Conservation (phyloP, 2,888 invertebrate species). For the Creontiades dilutus region DNA sequence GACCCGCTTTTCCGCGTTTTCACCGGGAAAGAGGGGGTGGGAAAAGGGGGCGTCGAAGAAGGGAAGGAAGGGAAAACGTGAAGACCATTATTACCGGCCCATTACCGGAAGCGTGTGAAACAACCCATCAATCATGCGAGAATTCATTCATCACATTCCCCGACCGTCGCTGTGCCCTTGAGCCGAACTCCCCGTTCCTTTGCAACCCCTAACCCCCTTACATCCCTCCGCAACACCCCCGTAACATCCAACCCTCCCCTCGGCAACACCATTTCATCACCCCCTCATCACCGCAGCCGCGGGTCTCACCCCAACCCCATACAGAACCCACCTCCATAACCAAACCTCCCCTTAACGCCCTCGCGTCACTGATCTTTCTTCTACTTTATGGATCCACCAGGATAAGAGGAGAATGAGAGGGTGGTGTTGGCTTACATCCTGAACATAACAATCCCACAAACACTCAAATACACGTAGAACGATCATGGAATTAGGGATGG, state of each 20-base stretch:
- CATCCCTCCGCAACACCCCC: not conserved
- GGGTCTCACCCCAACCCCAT: not conserved
- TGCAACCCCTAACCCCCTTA: not conserved
- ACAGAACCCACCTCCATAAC: not conserved
- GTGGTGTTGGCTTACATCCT: not conserved
- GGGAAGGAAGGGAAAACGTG: conserved; percentile 22
- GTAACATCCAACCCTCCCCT: not conserved
- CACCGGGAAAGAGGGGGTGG: not conserved
- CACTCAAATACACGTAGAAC: no score
- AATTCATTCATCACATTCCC: conserved; percentile 68
- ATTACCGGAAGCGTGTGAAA: conserved; percentile 67
- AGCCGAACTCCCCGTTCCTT: not conserved
- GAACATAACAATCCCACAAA: not conserved
- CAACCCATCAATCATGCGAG: conserved; percentile 67
- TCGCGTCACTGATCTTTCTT: not conserved
- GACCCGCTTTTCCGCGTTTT: not conserved
- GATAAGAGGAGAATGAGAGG: not conserved
- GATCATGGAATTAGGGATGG: no score
- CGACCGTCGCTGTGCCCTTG: no score
- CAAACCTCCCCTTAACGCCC: not conserved
- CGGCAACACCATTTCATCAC: not conserved
- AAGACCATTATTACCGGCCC: conserved; percentile 69
- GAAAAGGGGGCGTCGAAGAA: not conserved
- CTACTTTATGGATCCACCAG: not conserved
- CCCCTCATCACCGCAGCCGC: not conserved